Conservation (phyloP, 2,113 vertebrate genomes). For the Eudorcas thomsonii region DNA sequence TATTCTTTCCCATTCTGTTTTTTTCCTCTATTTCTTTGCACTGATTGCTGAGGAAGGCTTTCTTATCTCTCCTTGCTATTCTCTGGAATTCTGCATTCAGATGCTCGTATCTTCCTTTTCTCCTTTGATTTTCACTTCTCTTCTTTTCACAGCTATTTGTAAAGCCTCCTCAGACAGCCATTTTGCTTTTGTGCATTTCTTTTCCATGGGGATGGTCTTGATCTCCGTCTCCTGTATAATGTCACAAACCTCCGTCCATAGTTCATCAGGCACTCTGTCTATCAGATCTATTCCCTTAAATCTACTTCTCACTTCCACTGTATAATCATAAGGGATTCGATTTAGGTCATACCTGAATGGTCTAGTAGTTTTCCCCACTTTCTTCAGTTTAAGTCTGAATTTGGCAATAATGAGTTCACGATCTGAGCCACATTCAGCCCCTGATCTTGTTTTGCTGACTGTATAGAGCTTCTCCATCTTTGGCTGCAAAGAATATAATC, state of each 20-base stretch:
- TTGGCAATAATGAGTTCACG: background rate
- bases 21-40: background rate
- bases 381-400: background rate
- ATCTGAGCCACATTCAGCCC: background rate
- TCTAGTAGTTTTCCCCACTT: background rate
- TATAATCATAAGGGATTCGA: background rate
- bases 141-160: background rate
- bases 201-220: background rate
- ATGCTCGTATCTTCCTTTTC: background rate
- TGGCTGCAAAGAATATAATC: background rate
- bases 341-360: background rate
- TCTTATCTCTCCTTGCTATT: background rate
- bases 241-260: background rate
- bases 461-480: background rate
- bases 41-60: background rate
- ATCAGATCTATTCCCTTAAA: background rate
- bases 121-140: background rate
- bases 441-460: fast-evolving
- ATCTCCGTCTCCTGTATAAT: background rate
- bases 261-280: background rate
- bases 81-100: background rate
- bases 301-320: background rate
- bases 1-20: background rate
- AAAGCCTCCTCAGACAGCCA: background rate
- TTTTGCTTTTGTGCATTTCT: background rate